phyloP scores from a whole-genome alignment of 2,113 vertebrate species.

The Dunckerocampus dactyliophorus region DNA sequence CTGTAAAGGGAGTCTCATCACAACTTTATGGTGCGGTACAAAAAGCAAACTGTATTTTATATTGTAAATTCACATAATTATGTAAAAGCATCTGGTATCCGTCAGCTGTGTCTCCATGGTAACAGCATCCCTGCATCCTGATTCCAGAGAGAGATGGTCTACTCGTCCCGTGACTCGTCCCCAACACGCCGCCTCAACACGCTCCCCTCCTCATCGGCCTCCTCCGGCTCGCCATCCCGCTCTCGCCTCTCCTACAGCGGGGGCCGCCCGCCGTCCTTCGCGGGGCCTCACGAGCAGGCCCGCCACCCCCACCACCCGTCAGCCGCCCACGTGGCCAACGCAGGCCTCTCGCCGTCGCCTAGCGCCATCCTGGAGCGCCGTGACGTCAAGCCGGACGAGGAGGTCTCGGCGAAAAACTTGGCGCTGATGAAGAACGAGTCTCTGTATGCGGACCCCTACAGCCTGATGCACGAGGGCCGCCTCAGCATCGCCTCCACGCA shows the following conservation, averaged over 20 bases:
- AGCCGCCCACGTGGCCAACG: conserved; percentile 72
- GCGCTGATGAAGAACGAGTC: conserved; percentile 91
- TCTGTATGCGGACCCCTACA: conserved; percentile 91
- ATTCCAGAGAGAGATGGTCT: conserved; percentile 93
- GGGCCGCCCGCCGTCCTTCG: conserved; percentile 86
- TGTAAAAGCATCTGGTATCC: neutral
- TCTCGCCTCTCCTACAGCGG: conserved; percentile 92
- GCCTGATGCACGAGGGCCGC: conserved; percentile 88
- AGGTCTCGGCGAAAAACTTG: conserved; percentile 88
- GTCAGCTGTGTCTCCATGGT: conserved; percentile 40
- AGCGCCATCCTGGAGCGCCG: conserved; percentile 96
- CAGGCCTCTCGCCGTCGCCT: conserved; percentile 86
- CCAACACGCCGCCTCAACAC: conserved; percentile 93
- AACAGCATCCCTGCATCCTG: conserved; percentile 26
- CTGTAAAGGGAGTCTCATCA: conserved; percentile 3
- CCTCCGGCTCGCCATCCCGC: conserved; percentile 86
- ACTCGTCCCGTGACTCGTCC: conserved; percentile 91
- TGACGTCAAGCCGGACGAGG: conserved; percentile 95
- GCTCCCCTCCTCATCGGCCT: conserved; percentile 75
- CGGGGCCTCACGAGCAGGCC: conserved; percentile 73
- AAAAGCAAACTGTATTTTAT: neutral
- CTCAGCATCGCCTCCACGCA: conserved; percentile 94
- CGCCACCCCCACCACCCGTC: conserved; percentile 73
- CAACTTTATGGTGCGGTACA: neutral
- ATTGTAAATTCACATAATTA: too few species aligned